Evolutionary conservation across 2,888 invertebrate genomes (phyloP).

Genomic region (Agrypnus murinus): DNA sequence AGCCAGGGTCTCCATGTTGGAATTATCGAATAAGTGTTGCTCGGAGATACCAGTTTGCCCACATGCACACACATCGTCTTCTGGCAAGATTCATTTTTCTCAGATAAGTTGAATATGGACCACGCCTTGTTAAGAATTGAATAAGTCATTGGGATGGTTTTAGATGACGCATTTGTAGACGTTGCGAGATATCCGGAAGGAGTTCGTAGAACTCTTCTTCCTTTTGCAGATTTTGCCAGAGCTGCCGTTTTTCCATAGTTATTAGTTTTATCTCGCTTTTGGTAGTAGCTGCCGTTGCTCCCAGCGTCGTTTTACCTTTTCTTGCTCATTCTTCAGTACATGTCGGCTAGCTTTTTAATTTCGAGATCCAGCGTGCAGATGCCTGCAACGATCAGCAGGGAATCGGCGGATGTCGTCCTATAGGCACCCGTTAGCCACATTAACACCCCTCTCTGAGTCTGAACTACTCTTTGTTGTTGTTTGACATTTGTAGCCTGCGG

Average conservation of each 20-base stretch:
- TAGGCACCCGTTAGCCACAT: not conserved
- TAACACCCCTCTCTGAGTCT: not conserved
- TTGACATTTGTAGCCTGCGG: not conserved
- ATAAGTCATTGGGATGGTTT: not conserved
- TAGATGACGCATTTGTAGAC: not conserved
- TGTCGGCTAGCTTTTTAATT: not conserved
- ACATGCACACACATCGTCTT: not conserved
- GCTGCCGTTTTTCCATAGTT: not conserved
- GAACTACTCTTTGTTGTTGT: not conserved
- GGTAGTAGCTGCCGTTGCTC: not conserved
- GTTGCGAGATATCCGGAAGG: not conserved
- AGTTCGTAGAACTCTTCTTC: not conserved
- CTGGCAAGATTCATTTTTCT: not conserved
- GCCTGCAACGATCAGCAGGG: not conserved
- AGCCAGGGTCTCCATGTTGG: not conserved
- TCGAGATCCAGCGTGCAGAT: not conserved
- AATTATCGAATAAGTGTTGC: not conserved
- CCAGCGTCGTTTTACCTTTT: not conserved
- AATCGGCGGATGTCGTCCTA: not conserved
- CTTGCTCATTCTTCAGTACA: not conserved
- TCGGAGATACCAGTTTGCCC: not conserved
- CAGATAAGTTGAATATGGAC: not conserved
- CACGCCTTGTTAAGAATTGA: not conserved
- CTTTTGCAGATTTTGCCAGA: not conserved
- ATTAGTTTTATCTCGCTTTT: not conserved